Base-by-base conservation (phyloP, 2,797 vertebrate genomes). In the Hylomyscus alleni region DNA sequence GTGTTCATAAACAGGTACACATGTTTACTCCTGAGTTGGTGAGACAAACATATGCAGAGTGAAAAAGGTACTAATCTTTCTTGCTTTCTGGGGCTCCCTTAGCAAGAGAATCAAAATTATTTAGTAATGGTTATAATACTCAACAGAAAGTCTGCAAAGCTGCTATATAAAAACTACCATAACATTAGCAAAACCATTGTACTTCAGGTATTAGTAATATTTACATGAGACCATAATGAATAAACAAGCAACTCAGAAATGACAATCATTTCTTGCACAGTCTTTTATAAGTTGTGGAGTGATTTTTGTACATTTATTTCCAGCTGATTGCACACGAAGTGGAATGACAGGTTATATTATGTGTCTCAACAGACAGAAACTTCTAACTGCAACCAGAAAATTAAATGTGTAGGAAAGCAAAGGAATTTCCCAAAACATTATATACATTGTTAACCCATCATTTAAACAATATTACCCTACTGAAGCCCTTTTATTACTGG, bases 371-470 rank as follows among this genome's bases (percentile, higher is more conserved):
- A 54, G 58, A 94, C 20, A 78, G 60, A 31, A 96, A 34, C 82
- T 50, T 85, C 11, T 85, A 77, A 58, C 12, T 87, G 24, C 52
- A 91, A 69, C 34, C 58, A 69, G 13, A 78, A 95, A 94, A 91
- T 76, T 85, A 88, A 91, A 85, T 65, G 40, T 89, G 78, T 92
- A 80, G 69, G 69, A 95, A 96, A 86, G 29, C 67, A 97, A n/a
- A 85, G 47, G 85, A 44, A 54, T 54, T 56, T 94, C 37, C 54
- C 75, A 91, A 65, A 94, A 92, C 83, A 89, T 94, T 92, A 92
- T 94, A 95, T 95, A 93, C 22, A 91, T 29, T 77, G 29, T 69
- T 65, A 92, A 87, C 69, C 82, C 93, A 92, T 84, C 26, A 86
- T 93, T n/a, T 69, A 67, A 90, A 93, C 95, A 92, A 3, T 87